These are phyloP conservation scores for Homalodisca vitripennis DNA, from an alignment of 1,140 invertebrate genomes.

Conservation along the genomic window DNA sequence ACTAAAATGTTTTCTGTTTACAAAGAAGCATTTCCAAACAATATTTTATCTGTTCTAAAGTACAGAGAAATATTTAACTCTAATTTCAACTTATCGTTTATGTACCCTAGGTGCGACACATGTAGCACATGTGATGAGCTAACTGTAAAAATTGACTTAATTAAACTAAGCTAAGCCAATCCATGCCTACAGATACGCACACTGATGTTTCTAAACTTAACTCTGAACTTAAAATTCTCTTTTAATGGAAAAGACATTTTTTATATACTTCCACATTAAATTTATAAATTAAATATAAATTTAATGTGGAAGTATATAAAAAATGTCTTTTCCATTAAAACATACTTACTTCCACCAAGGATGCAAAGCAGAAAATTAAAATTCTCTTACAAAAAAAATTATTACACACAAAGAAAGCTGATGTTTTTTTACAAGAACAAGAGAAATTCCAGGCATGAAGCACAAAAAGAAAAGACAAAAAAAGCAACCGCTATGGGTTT, in stretches of 20 bases:
- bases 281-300: no score
- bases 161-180: background rate
- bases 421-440: conserved; percentile 13
- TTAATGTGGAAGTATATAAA: no score
- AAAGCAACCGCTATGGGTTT: conserved; percentile 8
- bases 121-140: conserved; percentile 16
- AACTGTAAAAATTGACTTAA: background rate
- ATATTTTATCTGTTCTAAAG: background rate
- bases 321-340: no score
- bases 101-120: conserved; percentile 4
- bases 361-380: no score
- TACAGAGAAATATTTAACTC: conserved; percentile 23
- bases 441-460: background rate
- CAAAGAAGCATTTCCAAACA: background rate
- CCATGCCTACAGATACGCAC: background rate
- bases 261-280: no score
- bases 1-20: background rate
- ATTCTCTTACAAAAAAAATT: no score
- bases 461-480: conserved; percentile 12
- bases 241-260: no score
- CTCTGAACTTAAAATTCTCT: background rate
- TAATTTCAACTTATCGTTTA: conserved; percentile 18
- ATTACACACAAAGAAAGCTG: conserved; percentile 9
- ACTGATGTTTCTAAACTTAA: no score
- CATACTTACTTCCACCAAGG: no score